Conservation (phyloP, 1,140 invertebrate genomes). For the Saccostrea cuccullata region DNA sequence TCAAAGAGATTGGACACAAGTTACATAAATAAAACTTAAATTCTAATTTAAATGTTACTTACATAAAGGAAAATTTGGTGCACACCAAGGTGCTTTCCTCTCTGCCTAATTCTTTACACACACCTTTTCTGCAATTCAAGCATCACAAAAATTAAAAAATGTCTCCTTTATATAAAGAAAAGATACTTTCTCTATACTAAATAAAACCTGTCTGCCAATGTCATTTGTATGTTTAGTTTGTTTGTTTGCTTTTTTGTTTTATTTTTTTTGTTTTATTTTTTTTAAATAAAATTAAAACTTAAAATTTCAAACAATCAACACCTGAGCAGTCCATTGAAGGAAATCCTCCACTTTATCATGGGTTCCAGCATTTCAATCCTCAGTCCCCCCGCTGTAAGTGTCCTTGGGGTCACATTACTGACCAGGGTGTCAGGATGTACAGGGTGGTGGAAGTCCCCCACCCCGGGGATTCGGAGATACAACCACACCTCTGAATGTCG, state of each 20-base stretch:
- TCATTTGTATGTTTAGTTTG: too few relatives aligned
- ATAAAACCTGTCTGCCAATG: too few relatives aligned
- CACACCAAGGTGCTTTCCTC: constrained; percentile 70
- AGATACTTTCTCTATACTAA: too few relatives aligned
- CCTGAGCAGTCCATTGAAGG: constrained; percentile 82
- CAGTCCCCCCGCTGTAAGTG: constrained; percentile 82
- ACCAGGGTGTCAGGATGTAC: constrained; percentile 78
- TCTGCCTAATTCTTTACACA: constrained; percentile 58
- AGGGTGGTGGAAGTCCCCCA: constrained; percentile 68
- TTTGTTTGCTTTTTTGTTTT: too few relatives aligned
- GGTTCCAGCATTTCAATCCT: constrained; percentile 81
- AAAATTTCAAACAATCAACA: constrained; percentile 42
- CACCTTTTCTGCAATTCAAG: constrained; percentile 64
- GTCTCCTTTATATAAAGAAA: too few relatives aligned
- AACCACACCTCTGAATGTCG: constrained; percentile 68
- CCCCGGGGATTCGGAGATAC: constrained; percentile 63
- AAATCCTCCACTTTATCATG: constrained; percentile 80
- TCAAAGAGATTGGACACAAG: too few relatives aligned
- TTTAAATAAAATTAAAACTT: too few relatives aligned
- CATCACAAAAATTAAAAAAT: neutral
- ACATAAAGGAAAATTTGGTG: constrained; percentile 67
- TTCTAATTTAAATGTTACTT: constrained; percentile 46
- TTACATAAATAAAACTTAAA: too few relatives aligned
- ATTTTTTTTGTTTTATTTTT: too few relatives aligned
- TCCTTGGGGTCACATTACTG: constrained; percentile 68